A percentile compares a stretch with the other conserved stretches of the same genome.
Evolutionary conservation across 2,797 vertebrate species (phyloP).

Genomic region (Sylvia borin): DNA sequence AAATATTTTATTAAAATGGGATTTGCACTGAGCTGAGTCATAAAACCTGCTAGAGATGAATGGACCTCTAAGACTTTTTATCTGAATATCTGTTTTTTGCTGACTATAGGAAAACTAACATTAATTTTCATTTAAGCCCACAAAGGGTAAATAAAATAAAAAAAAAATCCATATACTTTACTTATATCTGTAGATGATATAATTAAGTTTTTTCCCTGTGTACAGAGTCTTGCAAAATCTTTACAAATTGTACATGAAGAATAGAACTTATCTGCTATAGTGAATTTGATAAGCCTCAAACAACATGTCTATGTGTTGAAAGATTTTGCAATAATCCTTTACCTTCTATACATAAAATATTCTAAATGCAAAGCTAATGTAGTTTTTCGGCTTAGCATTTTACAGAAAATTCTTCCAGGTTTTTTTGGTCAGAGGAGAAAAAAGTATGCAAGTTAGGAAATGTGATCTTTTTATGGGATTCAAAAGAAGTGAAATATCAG

Average conservation of each 20-base stretch:
- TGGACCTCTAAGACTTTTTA: neutral
- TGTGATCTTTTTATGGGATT: neutral
- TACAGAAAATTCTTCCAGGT: neutral
- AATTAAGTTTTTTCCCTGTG: neutral
- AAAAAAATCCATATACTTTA: conserved; percentile 6
- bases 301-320: neutral
- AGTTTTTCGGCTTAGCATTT: neutral
- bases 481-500: neutral
- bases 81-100: neutral
- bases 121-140: neutral
- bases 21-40: neutral
- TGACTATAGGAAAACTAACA: neutral
- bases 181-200: neutral
- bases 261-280: neutral
- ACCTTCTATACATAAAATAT: neutral
- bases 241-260: neutral
- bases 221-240: conserved; percentile 3
- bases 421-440: neutral
- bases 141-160: neutral
- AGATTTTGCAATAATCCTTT: conserved; percentile 30
- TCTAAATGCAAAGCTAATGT: neutral
- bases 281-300: conserved; percentile 34
- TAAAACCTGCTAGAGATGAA: neutral
- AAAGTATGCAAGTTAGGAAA: neutral
- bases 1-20: conserved; percentile 37